Base-by-base conservation (phyloP, 2,113 vertebrate genomes). In the Melanocharis versteri region DNA sequence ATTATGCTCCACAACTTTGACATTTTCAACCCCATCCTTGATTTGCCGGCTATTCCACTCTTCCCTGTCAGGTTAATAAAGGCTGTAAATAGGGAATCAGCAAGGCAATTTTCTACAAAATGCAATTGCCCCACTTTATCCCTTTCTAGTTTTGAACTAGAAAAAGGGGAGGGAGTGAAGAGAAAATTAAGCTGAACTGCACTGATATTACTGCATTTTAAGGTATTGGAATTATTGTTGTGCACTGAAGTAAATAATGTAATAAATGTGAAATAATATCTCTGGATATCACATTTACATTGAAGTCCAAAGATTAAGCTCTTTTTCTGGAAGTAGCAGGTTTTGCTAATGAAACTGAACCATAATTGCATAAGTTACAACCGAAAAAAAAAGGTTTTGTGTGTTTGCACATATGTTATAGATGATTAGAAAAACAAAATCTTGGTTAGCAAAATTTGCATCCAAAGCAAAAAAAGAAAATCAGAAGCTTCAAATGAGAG, bases 1-100 rank as follows among this genome's bases (percentile, higher is more conserved):
- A 86, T 60, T 79, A 40, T 57, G 54, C 56, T 94, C 48, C 89
- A 79, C 75, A 95, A 88, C 71, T 90, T 87, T 96, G 90, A 91
- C 81, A 95, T 93, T 95, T 97, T 90, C 90, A 93, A 80, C 88
- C 92, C 80, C 70, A n/a, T 4, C 15, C 69, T 92, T 95, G 91
- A 94, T 95, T 94, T 96, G 58, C 57, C 93, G 70, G 45, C 20
- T 88, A 44, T 89, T 92, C 80, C 62, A 45, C 50, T 93, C 72
- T 84, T 94, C 80, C 35, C 31, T 80, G 68, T 51, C 84, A 91
- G 39, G 57, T 87, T 95, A 87, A 87, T 95, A 95, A 93, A 76
- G 45, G 48, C 57, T 95, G 65, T 76, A 95, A 95, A 96, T 83
- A 92, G 44, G 44, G 82, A 73, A 82, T 81, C 60, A 94, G 60